Conservation (phyloP, 53 echinoderm and acorn worm genomes). For the Patiria pectinifera region DNA sequence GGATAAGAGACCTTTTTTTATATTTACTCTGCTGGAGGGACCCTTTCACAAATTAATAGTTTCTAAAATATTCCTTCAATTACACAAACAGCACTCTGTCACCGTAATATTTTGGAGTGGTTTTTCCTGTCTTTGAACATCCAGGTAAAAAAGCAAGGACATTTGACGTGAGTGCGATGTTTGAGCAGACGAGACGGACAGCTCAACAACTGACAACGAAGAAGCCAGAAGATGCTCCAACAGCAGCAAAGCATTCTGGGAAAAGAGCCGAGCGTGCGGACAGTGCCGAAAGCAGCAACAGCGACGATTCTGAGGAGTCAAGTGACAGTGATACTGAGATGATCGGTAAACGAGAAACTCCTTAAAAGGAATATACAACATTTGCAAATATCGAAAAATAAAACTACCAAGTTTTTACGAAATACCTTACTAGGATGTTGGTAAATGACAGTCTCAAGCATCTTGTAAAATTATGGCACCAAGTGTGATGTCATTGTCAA, state of each 20-base stretch:
- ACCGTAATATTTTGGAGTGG: not conserved
- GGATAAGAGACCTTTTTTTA: no score
- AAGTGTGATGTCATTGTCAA: no score
- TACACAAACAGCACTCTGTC: not conserved
- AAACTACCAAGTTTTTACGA: no score
- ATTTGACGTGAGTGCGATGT: conserved; percentile 91
- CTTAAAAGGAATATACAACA: no score
- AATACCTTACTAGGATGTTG: no score
- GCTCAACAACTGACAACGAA: conserved; percentile 76
- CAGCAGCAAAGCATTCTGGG: not conserved
- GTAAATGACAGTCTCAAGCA: no score
- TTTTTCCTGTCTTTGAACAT: not conserved
- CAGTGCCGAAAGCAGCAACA: conserved; percentile 4
- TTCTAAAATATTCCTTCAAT: not conserved
- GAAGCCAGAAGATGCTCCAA: not conserved
- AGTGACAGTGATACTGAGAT: conserved; percentile 51
- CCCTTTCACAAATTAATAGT: no score
- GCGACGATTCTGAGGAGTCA: conserved; percentile 46
- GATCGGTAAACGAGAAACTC: conserved; percentile 13
- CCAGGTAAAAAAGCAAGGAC: conserved; percentile 88
- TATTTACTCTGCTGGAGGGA: no score
- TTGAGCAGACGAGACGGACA: conserved; percentile 86
- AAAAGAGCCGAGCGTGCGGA: not conserved
- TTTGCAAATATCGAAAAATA: no score
- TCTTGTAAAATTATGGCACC: no score